Evolutionary conservation across 2,113 vertebrate genomes (phyloP), one percentile per base, ranked within the genome.

Genomic region (Apus apus): DNA sequence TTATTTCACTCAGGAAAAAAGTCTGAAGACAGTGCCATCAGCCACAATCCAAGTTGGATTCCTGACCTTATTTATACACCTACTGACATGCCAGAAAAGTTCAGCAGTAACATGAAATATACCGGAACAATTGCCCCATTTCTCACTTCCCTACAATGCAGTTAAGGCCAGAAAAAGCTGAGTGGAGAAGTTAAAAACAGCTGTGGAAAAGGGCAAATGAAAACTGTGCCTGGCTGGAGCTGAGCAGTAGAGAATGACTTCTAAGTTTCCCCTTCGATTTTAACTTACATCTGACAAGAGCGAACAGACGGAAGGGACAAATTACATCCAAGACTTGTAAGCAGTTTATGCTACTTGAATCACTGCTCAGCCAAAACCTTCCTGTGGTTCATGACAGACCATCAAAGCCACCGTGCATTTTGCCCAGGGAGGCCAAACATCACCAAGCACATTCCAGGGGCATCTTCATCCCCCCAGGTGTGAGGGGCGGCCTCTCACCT

Each of bases 361-460:
- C 23, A 29, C 1, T 46, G 73, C 9, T 84, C 67, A n/a, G 60
- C 21, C 54, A 66, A 85, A 61, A 10, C 11, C 29, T 67, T 29
- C 19, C 50, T 0, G 2, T 3, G 18, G 29, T 13, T 43, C 36
- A 64, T n/a, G 18, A 20, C 2, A 58, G 21, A 43, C 29, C 11
- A 9, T 40, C 14, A 78, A 73, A 46, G 20, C 20, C 64, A 64
- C 22, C 34, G 3, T 2, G 11, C 11, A 64, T 25, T 25, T 25
- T 46, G 29, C 14, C 50, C 0, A 1, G 36, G 43, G 25, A 74
- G 9, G 22, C 22, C 38, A 71, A 70, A 85, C 15, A n/a, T 19
- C 56, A 36, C 14, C 6, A 48, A 48, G 18, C 9, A 56, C 6
- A 4, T 56, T 17, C 30, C 2, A 2, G 21, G 30, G 40, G 10